Percentiles rank a stretch among this genome's conserved stretches.
These are phyloP conservation scores for human (Homo sapiens) DNA, from an alignment of 2,113 vertebrate species.

Conservation along the genomic window GRCh38 chr22:44126501-44127000, in stretches of 20 bases:
- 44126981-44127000: too few relatives aligned
- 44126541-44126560: too few relatives aligned
- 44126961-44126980: background rate
- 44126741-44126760: background rate
- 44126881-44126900: background rate
- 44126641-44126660: rapidly evolving
- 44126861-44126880: background rate
- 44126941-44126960: background rate
- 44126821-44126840: background rate
- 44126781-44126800: rapidly evolving
- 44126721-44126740: background rate
- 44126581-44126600: rapidly evolving
- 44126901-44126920: rapidly evolving
- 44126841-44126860: rapidly evolving
- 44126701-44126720: background rate
- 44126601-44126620: rapidly evolving
- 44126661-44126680: rapidly evolving
- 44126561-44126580: background rate
- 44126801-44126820: background rate
- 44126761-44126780: background rate
- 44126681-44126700: rapidly evolving
- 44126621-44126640: background rate
- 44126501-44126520: rapidly evolving
- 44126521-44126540: background rate
- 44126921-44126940: rapidly evolving